A percentile compares a stretch with the other conserved stretches of the same genome.
phyloP scores from a whole-genome alignment of 2,113 vertebrate species.

The Ginglymostoma cirratum region DNA sequence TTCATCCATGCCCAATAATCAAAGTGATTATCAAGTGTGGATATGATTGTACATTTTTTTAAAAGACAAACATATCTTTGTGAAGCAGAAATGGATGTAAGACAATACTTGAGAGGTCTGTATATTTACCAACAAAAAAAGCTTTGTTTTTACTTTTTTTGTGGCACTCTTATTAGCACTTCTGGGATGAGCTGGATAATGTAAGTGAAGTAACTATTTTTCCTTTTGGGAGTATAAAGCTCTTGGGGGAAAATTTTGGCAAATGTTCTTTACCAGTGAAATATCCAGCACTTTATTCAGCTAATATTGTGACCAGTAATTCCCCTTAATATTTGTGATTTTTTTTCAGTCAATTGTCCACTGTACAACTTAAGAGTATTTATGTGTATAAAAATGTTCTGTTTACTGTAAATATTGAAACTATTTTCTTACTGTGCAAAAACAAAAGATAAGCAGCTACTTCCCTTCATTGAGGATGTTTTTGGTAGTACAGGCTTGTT shows the following conservation, averaged over 20 bases:
- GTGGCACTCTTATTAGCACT: conserved; percentile 30
- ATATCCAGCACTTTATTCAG: conserved; percentile 73
- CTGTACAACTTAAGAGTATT: conserved; percentile 45
- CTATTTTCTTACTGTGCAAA: conserved; percentile 44
- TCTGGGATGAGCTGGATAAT: conserved; percentile 39
- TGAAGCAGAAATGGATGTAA: conserved; percentile 33
- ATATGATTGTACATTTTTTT: conserved; percentile 6
- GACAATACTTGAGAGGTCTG: neutral
- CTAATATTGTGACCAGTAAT: conserved; percentile 55
- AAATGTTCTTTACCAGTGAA: conserved; percentile 58
- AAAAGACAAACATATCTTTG: conserved; percentile 14
- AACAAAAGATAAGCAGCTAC: conserved; percentile 39
- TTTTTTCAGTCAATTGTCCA: conserved; percentile 50
- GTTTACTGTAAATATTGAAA: conserved; percentile 45
- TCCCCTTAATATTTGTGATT: conserved; percentile 42
- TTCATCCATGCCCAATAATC: neutral
- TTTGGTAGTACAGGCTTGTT: conserved; percentile 73
- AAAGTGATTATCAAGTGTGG: neutral
- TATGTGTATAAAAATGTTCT: conserved; percentile 40
- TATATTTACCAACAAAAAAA: conserved; percentile 25
- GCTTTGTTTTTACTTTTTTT: conserved; percentile 33
- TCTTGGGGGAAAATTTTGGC: conserved; percentile 41
- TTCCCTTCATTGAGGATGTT: conserved; percentile 57
- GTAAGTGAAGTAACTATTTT: conserved; percentile 36
- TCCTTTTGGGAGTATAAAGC: conserved; percentile 37